Conservation (phyloP, 2,888 invertebrate genomes). For the Stegophylla sp. region DNA sequence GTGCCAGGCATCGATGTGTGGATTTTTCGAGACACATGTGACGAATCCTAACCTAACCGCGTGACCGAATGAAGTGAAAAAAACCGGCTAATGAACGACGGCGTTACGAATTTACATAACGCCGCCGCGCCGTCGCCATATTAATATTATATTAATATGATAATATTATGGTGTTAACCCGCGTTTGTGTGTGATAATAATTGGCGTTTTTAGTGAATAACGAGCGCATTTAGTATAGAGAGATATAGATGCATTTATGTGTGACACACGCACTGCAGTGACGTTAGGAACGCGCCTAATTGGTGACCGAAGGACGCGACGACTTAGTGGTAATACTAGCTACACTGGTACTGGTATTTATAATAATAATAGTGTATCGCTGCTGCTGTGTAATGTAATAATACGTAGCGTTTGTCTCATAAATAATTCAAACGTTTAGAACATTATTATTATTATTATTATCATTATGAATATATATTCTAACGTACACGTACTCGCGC, state of each 20-base stretch:
- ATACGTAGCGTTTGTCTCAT: background rate
- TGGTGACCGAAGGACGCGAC: background rate
- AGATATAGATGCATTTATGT: background rate
- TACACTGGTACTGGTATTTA: no score
- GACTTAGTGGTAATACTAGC: no score
- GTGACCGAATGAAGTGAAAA: background rate
- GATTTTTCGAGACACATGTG: background rate
- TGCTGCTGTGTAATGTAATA: no score
- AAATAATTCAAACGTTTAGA: constrained; percentile 31
- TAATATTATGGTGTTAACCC: no score
- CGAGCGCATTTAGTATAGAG: background rate
- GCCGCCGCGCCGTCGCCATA: no score
- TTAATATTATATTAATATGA: background rate
- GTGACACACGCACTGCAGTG: background rate
- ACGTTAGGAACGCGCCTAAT: constrained; percentile 10
- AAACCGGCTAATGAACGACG: constrained; percentile 23
- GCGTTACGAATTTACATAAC: constrained; percentile 35
- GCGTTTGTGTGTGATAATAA: background rate
- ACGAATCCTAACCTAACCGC: background rate
- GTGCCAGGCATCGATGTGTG: background rate
- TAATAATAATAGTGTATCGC: no score
- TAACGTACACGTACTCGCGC: no score
- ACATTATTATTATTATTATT: no score
- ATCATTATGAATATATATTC: no score
- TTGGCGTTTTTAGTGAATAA: constrained; percentile 46